phyloP scores from a whole-genome alignment of 2,113 vertebrate genomes.

The Cyprinodon tularosa region DNA sequence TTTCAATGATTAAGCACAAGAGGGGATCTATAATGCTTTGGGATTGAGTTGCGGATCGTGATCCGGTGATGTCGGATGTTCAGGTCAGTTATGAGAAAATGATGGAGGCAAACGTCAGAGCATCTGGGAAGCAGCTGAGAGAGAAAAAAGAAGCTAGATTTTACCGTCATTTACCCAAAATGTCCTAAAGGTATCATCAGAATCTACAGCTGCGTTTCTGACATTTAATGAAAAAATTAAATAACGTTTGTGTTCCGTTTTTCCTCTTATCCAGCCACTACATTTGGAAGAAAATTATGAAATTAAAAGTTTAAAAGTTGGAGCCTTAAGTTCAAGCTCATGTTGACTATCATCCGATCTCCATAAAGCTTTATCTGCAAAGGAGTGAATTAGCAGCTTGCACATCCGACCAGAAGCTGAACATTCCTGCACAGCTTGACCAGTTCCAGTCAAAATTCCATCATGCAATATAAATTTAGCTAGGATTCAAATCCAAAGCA shows the following conservation, averaged over 20 bases:
- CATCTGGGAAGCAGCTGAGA: not conserved
- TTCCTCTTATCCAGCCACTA: not conserved
- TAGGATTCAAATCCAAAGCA: slow-evolving; percentile 14
- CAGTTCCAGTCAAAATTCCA: not conserved
- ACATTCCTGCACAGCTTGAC: not conserved
- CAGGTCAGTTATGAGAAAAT: not conserved
- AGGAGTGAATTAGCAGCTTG: not conserved
- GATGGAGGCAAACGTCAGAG: not conserved
- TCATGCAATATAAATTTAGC: slow-evolving; percentile 22
- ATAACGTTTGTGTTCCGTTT: not conserved
- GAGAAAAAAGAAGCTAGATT: not conserved
- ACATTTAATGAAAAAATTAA: too few relatives aligned
- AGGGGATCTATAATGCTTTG: not conserved
- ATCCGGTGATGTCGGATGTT: not conserved
- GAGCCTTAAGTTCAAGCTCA: too few relatives aligned
- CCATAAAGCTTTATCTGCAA: too few relatives aligned
- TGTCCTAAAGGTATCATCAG: not conserved
- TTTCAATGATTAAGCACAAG: too few relatives aligned
- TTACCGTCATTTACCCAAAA: not conserved
- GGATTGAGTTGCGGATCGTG: not conserved
- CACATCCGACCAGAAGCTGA: not conserved
- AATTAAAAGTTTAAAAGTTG: too few relatives aligned
- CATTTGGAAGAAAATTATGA: too few relatives aligned
- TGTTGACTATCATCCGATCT: too few relatives aligned
- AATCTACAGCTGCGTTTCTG: too few relatives aligned